phyloP scores from a whole-genome alignment of 2,797 vertebrate species.

The Emydoidea blandingii region DNA sequence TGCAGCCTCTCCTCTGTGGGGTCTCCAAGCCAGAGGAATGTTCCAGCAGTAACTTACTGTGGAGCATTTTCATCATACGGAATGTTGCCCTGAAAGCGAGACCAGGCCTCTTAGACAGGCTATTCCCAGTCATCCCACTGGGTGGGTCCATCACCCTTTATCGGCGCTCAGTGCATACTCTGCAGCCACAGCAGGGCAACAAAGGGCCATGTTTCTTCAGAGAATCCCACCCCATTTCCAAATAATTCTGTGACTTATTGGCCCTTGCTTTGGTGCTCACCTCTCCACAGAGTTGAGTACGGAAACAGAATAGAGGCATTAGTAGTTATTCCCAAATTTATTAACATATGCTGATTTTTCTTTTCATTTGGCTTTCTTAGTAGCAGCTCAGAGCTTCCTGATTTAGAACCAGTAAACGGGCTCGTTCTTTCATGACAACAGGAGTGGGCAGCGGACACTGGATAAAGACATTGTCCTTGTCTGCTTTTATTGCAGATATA shows the following conservation, averaged over 20 bases:
- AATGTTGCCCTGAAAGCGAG: neutral
- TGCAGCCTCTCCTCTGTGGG: neutral
- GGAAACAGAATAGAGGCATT: neutral
- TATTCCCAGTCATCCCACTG: rapidly evolving
- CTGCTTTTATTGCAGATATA: conserved; percentile 68
- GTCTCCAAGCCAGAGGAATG: neutral
- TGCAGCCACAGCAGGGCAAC: neutral
- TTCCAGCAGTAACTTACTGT: neutral
- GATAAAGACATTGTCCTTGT: conserved; percentile 63
- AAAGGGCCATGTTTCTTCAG: neutral
- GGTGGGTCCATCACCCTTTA: rapidly evolving
- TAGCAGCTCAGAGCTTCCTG: neutral
- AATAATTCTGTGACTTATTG: rapidly evolving
- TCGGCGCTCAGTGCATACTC: rapidly evolving
- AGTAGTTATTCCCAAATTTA: neutral
- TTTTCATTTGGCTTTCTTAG: neutral
- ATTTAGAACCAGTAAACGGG: conserved; percentile 17
- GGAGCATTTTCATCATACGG: neutral
- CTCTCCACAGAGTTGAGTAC: neutral
- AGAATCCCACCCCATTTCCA: neutral
- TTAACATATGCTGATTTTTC: neutral
- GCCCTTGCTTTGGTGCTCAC: neutral
- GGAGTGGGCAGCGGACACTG: conserved; percentile 62
- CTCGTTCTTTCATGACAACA: conserved; percentile 42
- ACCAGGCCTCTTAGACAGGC: neutral